These are phyloP conservation scores for Mesocentrotus franciscanus DNA, from an alignment of 53 echinoderm and acorn worm species.

Conservation along the genomic window DNA sequence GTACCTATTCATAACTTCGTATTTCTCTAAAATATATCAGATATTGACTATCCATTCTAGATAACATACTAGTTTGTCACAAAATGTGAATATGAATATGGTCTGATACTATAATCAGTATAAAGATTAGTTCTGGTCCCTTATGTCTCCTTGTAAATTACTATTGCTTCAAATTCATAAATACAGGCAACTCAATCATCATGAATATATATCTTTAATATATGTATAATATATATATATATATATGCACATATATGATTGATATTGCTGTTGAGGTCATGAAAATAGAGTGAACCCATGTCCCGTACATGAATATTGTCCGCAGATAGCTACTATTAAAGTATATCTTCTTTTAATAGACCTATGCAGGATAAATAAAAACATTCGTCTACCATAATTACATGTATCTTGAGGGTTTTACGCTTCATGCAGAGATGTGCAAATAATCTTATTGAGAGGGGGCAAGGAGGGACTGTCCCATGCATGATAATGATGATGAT, in stretches of 20 bases:
- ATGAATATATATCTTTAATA: background rate
- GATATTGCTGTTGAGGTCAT: conserved; percentile 21
- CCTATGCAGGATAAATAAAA: too few species aligned
- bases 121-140: background rate
- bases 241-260: conserved; percentile 29
- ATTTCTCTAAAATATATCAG: background rate
- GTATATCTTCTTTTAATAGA: too few species aligned
- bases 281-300: background rate
- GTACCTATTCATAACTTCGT: background rate
- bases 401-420: too few species aligned
- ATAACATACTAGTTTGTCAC: background rate
- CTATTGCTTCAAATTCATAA: background rate
- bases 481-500: background rate
- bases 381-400: too few species aligned
- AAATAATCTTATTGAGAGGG: background rate
- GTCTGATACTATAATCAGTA: background rate
- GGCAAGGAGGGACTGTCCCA: background rate
- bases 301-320: background rate
- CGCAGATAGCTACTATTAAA: background rate
- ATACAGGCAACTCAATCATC: conserved; percentile 14
- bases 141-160: background rate
- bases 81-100: background rate
- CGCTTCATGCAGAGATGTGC: background rate
- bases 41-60: background rate
- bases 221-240: background rate